Evolutionary conservation across 2,113 vertebrate genomes (phyloP), one percentile per base, ranked within the genome.

Genomic region (Paralichthys olivaceus): DNA sequence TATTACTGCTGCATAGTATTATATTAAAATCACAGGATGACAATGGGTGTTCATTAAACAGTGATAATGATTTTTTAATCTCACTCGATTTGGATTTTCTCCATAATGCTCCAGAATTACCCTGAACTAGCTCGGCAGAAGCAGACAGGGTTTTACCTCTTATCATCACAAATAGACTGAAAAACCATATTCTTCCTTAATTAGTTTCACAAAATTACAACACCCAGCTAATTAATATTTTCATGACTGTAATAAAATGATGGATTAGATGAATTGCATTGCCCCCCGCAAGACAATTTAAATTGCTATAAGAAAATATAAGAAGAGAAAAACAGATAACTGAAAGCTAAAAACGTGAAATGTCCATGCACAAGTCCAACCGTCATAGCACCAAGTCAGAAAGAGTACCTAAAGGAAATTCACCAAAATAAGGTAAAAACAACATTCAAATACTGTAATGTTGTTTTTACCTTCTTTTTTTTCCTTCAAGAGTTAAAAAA

Each of bases 41-140:
- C 86, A 89, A 88, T 87, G 81, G 82, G 80, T 85, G 84, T 90
- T 93, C 86, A 92, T 92, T 93, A 90, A 83, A 91, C 79, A 84
- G 77, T 62, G 79, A 93, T 92, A 92, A 93, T 91, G 91, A 92
- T 91, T 92, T 59, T 91, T 90, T 90, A 82, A 92, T 94, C 90
- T 78, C 72, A 87, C 79, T 89, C 75, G 83, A 92, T 92, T 93
- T 91, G 77, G 81, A 84, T 75, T 91, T 90, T 81, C 70, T 77
- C 74, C 80, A 84, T 87, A 89, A 81, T 88, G 82, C 77, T 85
- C 79, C 72, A 81, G 88, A 91, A 93, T 92, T 86, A 90, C 72
- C 83, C 80, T 89, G 79, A 91, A 85, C 81, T 79, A 61, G 81
- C 71, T 73, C 51, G 86, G 90, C 72, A 66, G 80, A 81, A 84